Evolutionary conservation across 2,888 invertebrate genomes (phyloP).

Genomic region (Eugnorisma glareosa): DNA sequence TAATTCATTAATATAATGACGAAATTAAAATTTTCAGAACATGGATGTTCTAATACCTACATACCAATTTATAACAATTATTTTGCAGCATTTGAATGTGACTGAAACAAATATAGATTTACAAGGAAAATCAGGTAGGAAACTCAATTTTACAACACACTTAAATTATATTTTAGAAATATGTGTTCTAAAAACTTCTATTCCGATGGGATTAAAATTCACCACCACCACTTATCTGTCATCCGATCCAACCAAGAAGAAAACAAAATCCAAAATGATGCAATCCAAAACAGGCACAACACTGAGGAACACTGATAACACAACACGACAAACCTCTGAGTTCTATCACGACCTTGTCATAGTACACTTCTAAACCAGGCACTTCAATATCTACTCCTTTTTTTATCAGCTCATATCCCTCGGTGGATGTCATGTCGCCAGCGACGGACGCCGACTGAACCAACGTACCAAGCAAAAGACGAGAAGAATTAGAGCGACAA

Average conservation of each 20-base stretch:
- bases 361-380: conserved; percentile 89
- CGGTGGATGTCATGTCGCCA: conserved; percentile 88
- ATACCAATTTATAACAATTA: not conserved
- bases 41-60: not conserved
- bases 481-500: conserved; percentile 89
- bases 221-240: conserved; percentile 55
- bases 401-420: conserved; percentile 89
- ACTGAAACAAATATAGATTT: conserved; percentile 8
- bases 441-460: conserved; percentile 78
- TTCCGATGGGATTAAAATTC: not conserved
- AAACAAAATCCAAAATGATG: conserved; percentile 37
- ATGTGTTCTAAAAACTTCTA: not conserved
- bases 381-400: conserved; percentile 88
- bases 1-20: not conserved
- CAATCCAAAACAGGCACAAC: conserved; percentile 57
- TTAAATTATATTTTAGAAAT: not conserved
- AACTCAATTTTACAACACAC: conserved; percentile 1
- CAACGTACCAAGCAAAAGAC: conserved; percentile 78
- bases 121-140: conserved; percentile 48
- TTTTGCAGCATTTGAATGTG: not conserved
- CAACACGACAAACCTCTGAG: conserved; percentile 89
- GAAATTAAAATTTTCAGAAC: not conserved
- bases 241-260: conserved; percentile 10
- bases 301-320: conserved; percentile 61
- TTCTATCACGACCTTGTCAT: conserved; percentile 91